Evolutionary conservation across 2,888 invertebrate species (phyloP).

Genomic region (Microctonus hyperodae): DNA sequence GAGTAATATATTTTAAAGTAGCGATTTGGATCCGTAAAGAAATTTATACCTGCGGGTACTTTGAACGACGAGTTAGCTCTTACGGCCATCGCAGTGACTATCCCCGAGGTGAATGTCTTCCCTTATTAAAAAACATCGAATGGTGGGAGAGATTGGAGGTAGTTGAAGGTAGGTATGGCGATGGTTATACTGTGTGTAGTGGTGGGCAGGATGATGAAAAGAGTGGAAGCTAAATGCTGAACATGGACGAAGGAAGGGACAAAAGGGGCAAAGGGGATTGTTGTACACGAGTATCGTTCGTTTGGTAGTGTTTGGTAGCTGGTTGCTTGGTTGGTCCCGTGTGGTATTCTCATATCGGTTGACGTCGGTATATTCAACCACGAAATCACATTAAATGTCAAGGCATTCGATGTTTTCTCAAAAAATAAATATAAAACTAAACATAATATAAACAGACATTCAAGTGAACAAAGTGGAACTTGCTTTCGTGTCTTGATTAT

Average conservation of each 20-base stretch:
- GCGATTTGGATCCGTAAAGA: conserved; percentile 3
- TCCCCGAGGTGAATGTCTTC: conserved; percentile 57
- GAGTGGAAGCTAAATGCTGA: conserved; percentile 17
- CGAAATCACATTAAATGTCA: no score
- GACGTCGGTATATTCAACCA: conserved; percentile 14
- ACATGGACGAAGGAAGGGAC: conserved; percentile 14
- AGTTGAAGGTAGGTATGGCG: no score
- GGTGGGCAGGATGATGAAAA: conserved; percentile 21
- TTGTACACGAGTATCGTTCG: conserved; percentile 18
- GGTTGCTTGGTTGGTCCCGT: conserved; percentile 24
- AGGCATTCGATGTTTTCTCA: no score
- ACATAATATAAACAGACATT: no score
- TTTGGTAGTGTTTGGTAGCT: no score
- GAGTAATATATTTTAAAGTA: no score
- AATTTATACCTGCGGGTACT: conserved; percentile 30
- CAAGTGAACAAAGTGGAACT: no score
- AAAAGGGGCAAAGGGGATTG: conserved; percentile 26
- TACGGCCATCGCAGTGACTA: neutral
- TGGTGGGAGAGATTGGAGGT: conserved; percentile 42
- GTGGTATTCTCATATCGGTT: no score
- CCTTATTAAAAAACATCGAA: conserved; percentile 39
- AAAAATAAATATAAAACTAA: no score
- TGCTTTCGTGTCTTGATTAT: no score
- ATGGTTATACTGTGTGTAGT: conserved; percentile 21
- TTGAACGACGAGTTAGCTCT: conserved; percentile 23